phyloP scores from a whole-genome alignment of 2,888 invertebrate genomes.

The Hydrotaea diabolus region DNA sequence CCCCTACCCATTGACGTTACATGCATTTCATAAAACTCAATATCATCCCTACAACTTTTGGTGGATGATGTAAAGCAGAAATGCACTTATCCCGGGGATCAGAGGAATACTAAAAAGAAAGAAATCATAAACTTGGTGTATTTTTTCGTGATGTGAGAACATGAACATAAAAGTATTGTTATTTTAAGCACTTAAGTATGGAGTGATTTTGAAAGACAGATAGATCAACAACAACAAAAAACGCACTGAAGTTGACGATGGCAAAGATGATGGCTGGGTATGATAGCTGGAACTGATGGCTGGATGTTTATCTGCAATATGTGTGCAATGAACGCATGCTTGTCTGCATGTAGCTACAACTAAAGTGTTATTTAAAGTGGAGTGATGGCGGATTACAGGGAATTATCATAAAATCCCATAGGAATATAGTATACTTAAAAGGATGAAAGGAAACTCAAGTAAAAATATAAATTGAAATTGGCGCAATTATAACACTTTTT shows the following conservation, averaged over 20 bases:
- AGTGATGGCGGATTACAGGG: too few relatives aligned
- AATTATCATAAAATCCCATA: too few relatives aligned
- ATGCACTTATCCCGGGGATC: conserved; percentile 62
- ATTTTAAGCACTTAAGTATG: conserved; percentile 61
- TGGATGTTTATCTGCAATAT: too few relatives aligned
- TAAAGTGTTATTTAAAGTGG: too few relatives aligned
- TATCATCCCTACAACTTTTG: background rate
- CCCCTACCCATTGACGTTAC: background rate
- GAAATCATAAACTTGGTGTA: too few relatives aligned
- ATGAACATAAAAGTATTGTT: conserved; percentile 52
- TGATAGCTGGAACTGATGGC: background rate
- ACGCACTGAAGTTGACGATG: conserved; percentile 22
- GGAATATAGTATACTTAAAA: too few relatives aligned
- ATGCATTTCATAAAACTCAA: background rate
- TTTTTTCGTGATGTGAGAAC: background rate
- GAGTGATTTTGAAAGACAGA: conserved; percentile 55
- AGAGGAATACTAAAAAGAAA: conserved; percentile 45
- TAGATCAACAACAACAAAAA: conserved; percentile 44
- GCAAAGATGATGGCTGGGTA: background rate
- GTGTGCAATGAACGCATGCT: too few relatives aligned
- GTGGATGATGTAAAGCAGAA: conserved; percentile 28
- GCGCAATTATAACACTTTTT: too few relatives aligned
- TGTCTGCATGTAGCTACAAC: too few relatives aligned
- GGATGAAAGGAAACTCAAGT: too few relatives aligned
- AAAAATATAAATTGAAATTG: too few relatives aligned